Base-by-base conservation (phyloP, 2,113 vertebrate species). In the Scomber scombrus region DNA sequence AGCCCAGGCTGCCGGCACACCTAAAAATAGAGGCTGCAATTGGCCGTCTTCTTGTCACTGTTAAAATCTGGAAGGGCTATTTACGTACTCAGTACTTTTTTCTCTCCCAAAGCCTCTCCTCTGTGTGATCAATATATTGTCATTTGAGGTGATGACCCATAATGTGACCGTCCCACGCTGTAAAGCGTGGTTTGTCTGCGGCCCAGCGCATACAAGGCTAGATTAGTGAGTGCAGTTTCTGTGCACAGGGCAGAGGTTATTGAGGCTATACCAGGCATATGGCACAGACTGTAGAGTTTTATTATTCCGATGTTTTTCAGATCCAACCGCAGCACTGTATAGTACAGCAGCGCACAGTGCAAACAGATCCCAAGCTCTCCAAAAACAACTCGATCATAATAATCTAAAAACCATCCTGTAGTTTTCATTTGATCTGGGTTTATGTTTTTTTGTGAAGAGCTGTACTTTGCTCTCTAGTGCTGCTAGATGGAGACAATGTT, bases 1-100 rank as follows among this genome's bases (percentile, higher is more conserved):
- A 86, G 87, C 75, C 81, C 71, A 55, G 62, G 81, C 85, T 65
- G 52, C 81, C 75, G 69, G 82, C 90, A 51, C 11, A 21, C 66
- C 89, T 92, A 94, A 93, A 94, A 94, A 94, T 94, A 95, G 93
- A 93, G 89, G 61, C 88, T 80, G 84, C 85, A 89, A 85, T 92
- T 89, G 84, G 75, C 73, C 11, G 77, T 89, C 86, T 85, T 84
- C 89, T 91, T 89, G 92, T 93, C 88, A 83, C 84, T 71, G 85
- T 93, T 93, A 68, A 87, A 90, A 91, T 93, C 82, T 84, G 88
- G 78, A 49, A 15, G 31, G 52, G 77, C 83, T 93, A 93, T 92
- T 92, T 91, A 29, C 16, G 63, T 80, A 63, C 80, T 80, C 75
- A 75, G 75, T 68, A 47, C 54, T 40, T 40, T 13, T 57, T 54